Percentiles rank a stretch among this genome's conserved stretches.
These are phyloP conservation scores for Leptobrachium leishanense DNA, from an alignment of 2,113 vertebrate genomes.

Conservation along the genomic window DNA sequence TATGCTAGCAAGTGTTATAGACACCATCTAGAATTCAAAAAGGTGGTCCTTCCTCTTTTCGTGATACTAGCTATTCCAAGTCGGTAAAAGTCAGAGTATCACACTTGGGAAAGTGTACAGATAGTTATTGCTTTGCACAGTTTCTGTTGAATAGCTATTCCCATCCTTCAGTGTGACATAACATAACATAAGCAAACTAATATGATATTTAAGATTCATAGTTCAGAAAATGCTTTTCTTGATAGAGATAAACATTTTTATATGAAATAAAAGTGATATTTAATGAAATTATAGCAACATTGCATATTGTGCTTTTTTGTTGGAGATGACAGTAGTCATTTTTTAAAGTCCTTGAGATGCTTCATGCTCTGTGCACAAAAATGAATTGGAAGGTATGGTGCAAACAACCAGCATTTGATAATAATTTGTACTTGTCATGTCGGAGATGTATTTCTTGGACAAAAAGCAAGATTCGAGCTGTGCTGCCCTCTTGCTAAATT, in stretches of 20 bases:
- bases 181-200: too few relatives aligned
- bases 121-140: too few relatives aligned
- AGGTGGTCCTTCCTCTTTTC: too few relatives aligned
- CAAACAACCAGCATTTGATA: conserved; percentile 41
- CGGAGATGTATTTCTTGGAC: neutral
- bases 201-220: too few relatives aligned
- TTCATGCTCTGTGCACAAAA: conserved; percentile 35
- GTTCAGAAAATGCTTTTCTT: too few relatives aligned
- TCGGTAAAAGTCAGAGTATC: too few relatives aligned
- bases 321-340: conserved; percentile 31
- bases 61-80: too few relatives aligned
- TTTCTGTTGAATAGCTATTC: too few relatives aligned
- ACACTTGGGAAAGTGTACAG: too few relatives aligned
- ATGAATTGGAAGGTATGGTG: conserved; percentile 32
- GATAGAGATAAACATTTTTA: neutral
- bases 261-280: neutral
- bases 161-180: too few relatives aligned
- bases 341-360: conserved; percentile 43
- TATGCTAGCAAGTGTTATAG: too few relatives aligned
- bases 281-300: conserved; percentile 24
- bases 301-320: conserved; percentile 11
- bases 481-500: conserved; percentile 36
- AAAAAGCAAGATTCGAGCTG: conserved; percentile 29
- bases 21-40: too few relatives aligned
- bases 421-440: conserved; percentile 37